Conservation (phyloP, 2,113 vertebrate species). For the Pseudorasbora parva region DNA sequence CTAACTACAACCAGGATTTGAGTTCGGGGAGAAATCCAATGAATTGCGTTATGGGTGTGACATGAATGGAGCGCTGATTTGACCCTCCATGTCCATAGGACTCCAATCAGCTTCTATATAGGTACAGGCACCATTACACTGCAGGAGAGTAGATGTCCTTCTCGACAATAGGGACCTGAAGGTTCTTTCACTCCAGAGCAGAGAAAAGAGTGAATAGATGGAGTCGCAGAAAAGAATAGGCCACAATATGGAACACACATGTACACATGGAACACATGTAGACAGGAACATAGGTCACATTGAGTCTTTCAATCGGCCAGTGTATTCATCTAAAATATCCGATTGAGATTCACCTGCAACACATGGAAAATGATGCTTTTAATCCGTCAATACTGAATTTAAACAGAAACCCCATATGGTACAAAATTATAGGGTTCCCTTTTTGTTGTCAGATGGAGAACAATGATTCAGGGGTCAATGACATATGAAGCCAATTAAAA, state of each 20-base stretch:
- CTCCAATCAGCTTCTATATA: constrained; percentile 60
- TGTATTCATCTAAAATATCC: neutral
- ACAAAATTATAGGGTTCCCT: neutral
- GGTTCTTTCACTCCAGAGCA: neutral
- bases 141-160: constrained; percentile 24
- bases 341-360: neutral
- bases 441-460: neutral
- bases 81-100: constrained; percentile 46
- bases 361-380: neutral
- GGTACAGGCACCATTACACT: constrained; percentile 36
- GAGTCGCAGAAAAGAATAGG: neutral
- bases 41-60: constrained; percentile 27
- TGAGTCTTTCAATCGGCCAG: neutral
- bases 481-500: neutral
- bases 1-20: constrained; percentile 18
- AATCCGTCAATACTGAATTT: neutral
- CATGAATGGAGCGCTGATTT: constrained; percentile 62
- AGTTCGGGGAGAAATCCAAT: constrained; percentile 2
- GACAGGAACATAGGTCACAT: neutral
- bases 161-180: constrained; percentile 14
- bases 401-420: neutral
- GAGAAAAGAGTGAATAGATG: neutral
- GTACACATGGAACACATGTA: neutral
- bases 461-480: neutral
- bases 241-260: neutral